Evolutionary conservation across 2,888 invertebrate genomes (phyloP), one percentile per base, ranked within the genome.

Genomic region (Oligia fasciuncula): DNA sequence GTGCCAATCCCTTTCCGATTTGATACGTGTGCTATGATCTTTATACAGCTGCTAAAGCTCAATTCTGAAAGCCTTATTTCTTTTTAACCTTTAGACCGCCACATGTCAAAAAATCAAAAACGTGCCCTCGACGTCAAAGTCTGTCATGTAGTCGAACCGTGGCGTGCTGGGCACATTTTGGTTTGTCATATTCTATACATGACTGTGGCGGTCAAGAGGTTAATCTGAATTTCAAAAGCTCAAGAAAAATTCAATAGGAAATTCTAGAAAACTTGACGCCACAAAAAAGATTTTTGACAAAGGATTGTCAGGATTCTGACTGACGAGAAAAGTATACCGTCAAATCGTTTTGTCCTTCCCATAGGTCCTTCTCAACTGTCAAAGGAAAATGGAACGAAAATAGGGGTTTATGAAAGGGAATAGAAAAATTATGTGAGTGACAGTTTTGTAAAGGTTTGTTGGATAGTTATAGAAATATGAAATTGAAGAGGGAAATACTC

Each of bases 261-360:
- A 67, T 49, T 62, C 29, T 49, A 70, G 40, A 67, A 77, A 49
- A 62, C 29, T n/a, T 40, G 14, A 11, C 40, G 13, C 13, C 29
- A 46, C 46, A 68, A 66, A 72, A 78, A 71, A 35, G 63, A 71
- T 68, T 80, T 82, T 85, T 82, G 78, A 86, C 81, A 87, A 85
- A 79, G 76, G 79, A 78, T 85, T 75, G 69, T 73, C 80, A 77
- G 40, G 60, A 76, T 85, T 85, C 72, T 78, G 40, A 77, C 54
- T 72, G 83, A 83, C 83, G 80, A 71, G 74, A 73, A 78, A 80
- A 82, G 72, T 83, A 65, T 82, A 74, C n/a, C 85, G 78, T 82
- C 17, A 86, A 79, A 86, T 83, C 62, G 74, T 40, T 85, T 76
- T 85, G 87, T 78, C 79, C 79, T 81, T 69, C 54, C 68, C 54